A percentile compares a stretch with the other conserved stretches of the same genome.
Conservation (phyloP, 2,797 vertebrate species). For the Peromyscus eremicus region DNA sequence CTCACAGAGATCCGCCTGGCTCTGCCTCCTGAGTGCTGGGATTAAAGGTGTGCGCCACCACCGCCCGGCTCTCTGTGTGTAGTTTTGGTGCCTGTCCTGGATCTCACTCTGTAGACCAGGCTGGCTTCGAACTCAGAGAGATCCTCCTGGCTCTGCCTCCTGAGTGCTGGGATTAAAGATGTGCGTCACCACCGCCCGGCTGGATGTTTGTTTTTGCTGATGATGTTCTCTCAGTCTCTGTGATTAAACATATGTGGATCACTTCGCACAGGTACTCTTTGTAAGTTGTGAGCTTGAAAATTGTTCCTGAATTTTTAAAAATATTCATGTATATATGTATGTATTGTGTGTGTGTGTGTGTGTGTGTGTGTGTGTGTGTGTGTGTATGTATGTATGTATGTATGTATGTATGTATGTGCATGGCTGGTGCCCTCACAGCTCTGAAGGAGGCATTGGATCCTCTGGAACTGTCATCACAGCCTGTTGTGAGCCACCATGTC, state of each 20-base stretch:
- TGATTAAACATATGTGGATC: background rate
- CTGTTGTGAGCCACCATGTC: background rate
- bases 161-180: no score
- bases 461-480: background rate
- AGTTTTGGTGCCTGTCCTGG: no score
- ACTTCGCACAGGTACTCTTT: background rate
- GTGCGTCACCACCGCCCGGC: no score
- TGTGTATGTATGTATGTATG: no score
- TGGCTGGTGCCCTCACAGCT: background rate
- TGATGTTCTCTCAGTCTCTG: background rate
- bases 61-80: background rate
- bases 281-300: background rate
- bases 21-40: no score
- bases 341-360: no score
- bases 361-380: no score
- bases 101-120: no score
- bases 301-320: background rate
- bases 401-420: fast-evolving
- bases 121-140: no score
- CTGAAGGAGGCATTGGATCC: background rate
- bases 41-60: no score
- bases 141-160: no score
- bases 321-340: background rate
- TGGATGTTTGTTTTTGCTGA: background rate
- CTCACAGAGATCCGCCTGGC: no score